Base-by-base conservation (phyloP, 2,888 invertebrate species). In the Dryomyza anilis region DNA sequence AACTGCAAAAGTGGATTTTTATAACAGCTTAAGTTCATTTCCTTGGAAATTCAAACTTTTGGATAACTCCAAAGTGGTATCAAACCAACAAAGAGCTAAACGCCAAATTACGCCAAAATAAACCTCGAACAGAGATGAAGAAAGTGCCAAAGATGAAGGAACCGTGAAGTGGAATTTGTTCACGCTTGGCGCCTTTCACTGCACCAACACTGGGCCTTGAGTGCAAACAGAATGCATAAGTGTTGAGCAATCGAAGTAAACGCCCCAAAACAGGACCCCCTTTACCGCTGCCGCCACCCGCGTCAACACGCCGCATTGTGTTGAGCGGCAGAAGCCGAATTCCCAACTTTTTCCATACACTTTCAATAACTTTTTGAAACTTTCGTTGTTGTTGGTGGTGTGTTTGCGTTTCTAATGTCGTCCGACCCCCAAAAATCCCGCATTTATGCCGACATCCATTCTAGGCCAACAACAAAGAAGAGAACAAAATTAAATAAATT, bases 361-460 rank as follows among this genome's bases (percentile, higher is more conserved):
- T 50, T 50, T 25, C 50, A 27, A 50, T 50, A 75, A 76, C 72
- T 76, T 70, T 75, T 69, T 72, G 25, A 23, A 52, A 52, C 25
- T 25, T 52, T 52, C 27, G n/a, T n/a, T n/a, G n/a, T n/a, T n/a
- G n/a, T n/a, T n/a, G n/a, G n/a, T n/a, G n/a, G n/a, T n/a, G n/a
- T n/a, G n/a, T n/a, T n/a, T n/a, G n/a, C n/a, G n/a, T n/a, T n/a
- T n/a, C n/a, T n/a, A n/a, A n/a, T n/a, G n/a, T n/a, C n/a, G n/a
- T n/a, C n/a, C n/a, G n/a, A n/a, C n/a, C n/a, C n/a, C n/a, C n/a
- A n/a, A n/a, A n/a, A n/a, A n/a, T n/a, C n/a, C n/a, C n/a, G n/a
- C n/a, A n/a, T n/a, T 19, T n/a, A 48, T 23, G 48, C 25, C 23
- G 8, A 12, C 48, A 4, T 14, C 1, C 21, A 21, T 23, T 23